Conservation (phyloP, 1,140 invertebrate species). For the Euborellia annulipes region DNA sequence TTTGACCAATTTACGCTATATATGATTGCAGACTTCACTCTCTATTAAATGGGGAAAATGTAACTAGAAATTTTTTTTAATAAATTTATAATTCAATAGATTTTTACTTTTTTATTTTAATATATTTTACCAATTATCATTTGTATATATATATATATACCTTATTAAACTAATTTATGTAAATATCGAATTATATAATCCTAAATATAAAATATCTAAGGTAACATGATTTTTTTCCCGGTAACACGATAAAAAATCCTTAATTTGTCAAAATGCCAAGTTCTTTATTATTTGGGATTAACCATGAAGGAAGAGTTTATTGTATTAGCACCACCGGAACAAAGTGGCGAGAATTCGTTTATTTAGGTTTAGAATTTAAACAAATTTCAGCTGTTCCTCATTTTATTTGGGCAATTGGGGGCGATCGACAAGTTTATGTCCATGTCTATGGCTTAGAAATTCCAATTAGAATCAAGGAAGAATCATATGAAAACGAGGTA, state of each 20-base stretch:
- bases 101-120: too few species aligned
- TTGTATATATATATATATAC: too few species aligned
- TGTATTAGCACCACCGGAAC: slow-evolving; percentile 57
- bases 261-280: slow-evolving; percentile 40
- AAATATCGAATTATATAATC: too few species aligned
- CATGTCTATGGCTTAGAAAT: slow-evolving; percentile 77
- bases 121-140: too few species aligned
- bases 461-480: slow-evolving; percentile 75
- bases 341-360: slow-evolving; percentile 70
- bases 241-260: neutral
- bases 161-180: too few species aligned
- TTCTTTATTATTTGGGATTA: slow-evolving; percentile 66
- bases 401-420: slow-evolving; percentile 80
- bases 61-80: too few species aligned
- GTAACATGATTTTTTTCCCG: too few species aligned
- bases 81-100: too few species aligned
- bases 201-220: too few species aligned
- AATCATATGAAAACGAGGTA: slow-evolving; percentile 84
- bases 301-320: slow-evolving; percentile 73
- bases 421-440: slow-evolving; percentile 80
- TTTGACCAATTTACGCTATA: too few species aligned
- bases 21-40: too few species aligned
- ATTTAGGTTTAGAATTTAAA: slow-evolving; percentile 72
- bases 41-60: too few species aligned
- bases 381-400: slow-evolving; percentile 65